phyloP scores from a whole-genome alignment of 2,113 vertebrate genomes.

The Pterocles gutturalis region DNA sequence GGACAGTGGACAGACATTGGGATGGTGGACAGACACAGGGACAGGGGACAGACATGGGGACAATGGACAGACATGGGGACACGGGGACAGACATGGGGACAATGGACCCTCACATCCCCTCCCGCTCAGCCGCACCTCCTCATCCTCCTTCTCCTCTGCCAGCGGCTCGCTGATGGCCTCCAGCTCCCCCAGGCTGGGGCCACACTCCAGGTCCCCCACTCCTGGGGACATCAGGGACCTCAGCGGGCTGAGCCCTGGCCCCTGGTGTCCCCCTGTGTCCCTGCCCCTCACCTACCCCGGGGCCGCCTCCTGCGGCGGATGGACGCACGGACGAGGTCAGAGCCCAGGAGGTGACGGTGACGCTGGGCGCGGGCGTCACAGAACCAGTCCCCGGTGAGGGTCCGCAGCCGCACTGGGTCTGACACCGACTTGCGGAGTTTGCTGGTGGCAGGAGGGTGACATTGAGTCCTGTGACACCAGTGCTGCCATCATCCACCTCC shows the following conservation, averaged over 20 bases:
- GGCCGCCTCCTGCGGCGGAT: conserved; percentile 85
- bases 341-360: conserved; percentile 77
- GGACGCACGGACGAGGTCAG: conserved; percentile 88
- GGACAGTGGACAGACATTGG: accelerated
- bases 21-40: accelerated
- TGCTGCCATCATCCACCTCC: not conserved
- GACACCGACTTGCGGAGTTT: conserved; percentile 80
- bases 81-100: no score
- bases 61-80: no score
- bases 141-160: conserved; percentile 19
- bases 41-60: not conserved
- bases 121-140: not conserved
- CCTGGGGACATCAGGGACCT: not conserved
- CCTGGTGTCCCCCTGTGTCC: accelerated
- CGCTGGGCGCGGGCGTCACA: conserved; percentile 82
- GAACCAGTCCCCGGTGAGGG: conserved; percentile 91
- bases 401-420: conserved; percentile 80
- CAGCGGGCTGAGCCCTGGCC: accelerated
- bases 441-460: conserved; percentile 54
- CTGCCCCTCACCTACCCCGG: conserved; percentile 79
- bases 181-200: not conserved
- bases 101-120: conserved; percentile 23
- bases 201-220: not conserved
- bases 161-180: not conserved
- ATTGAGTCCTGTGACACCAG: not conserved